Percentiles rank a stretch among this genome's conserved stretches.
phyloP scores from a whole-genome alignment of 2,113 vertebrate genomes.

The Gorsachius goisagi region DNA sequence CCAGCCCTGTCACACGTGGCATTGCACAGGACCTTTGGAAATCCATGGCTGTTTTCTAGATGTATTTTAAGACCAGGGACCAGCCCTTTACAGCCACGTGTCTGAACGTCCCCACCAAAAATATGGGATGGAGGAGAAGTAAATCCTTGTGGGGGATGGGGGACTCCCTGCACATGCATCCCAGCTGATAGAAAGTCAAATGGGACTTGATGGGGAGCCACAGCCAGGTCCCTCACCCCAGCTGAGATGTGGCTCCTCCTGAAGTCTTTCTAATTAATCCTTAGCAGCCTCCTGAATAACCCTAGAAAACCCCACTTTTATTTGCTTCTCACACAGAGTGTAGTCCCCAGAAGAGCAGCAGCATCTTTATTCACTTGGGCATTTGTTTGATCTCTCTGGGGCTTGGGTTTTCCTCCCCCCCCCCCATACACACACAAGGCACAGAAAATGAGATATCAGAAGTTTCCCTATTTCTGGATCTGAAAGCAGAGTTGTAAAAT shows the following conservation, averaged over 20 bases:
- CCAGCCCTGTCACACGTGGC: rapidly evolving
- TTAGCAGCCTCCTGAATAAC: neutral
- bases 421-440: neutral
- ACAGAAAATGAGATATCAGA: neutral
- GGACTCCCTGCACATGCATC: neutral
- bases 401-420: neutral
- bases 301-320: neutral
- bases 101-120: neutral
- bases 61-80: rapidly evolving
- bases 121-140: rapidly evolving
- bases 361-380: neutral
- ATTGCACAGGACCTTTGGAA: rapidly evolving
- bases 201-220: rapidly evolving
- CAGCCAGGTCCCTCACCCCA: neutral
- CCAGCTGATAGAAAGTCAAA: neutral
- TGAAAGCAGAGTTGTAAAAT: neutral
- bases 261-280: neutral
- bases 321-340: rapidly evolving
- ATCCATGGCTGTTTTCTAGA: neutral
- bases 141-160: neutral
- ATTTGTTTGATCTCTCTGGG: neutral
- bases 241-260: neutral
- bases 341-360: neutral
- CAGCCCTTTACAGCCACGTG: neutral
- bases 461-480: neutral